phyloP scores from a whole-genome alignment of 2,797 vertebrate species.

The Spinus pinus region DNA sequence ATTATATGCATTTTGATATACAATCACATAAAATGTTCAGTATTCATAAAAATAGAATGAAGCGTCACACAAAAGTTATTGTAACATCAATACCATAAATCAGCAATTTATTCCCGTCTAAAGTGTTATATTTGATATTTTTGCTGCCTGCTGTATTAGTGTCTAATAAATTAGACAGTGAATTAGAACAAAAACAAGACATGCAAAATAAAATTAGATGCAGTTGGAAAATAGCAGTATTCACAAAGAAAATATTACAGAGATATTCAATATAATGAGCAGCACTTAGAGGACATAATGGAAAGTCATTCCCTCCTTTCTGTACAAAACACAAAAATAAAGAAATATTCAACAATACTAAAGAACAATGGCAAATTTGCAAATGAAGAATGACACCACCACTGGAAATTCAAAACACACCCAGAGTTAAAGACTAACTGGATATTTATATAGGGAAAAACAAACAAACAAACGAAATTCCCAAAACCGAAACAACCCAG shows the following conservation, averaged over 20 bases:
- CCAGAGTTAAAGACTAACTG: background rate
- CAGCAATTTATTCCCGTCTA: background rate
- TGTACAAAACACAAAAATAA: background rate
- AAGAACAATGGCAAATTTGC: background rate
- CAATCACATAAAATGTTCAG: background rate
- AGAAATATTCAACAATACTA: background rate
- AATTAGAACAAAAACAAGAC: background rate
- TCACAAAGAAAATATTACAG: background rate
- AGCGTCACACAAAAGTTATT: background rate
- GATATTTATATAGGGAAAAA: background rate
- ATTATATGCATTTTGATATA: background rate
- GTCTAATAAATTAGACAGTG: background rate
- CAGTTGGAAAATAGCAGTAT: background rate
- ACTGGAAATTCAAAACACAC: background rate
- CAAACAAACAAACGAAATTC: too few species aligned
- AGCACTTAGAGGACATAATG: background rate
- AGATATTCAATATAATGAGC: background rate
- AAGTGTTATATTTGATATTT: background rate
- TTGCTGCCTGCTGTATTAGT: background rate
- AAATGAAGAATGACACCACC: background rate
- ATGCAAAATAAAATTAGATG: background rate
- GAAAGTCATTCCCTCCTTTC: background rate
- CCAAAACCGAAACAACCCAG: background rate
- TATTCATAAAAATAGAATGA: background rate
- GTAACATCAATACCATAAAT: background rate